Evolutionary conservation across 2,888 invertebrate genomes (phyloP).

Genomic region (Mesoligia furuncula): DNA sequence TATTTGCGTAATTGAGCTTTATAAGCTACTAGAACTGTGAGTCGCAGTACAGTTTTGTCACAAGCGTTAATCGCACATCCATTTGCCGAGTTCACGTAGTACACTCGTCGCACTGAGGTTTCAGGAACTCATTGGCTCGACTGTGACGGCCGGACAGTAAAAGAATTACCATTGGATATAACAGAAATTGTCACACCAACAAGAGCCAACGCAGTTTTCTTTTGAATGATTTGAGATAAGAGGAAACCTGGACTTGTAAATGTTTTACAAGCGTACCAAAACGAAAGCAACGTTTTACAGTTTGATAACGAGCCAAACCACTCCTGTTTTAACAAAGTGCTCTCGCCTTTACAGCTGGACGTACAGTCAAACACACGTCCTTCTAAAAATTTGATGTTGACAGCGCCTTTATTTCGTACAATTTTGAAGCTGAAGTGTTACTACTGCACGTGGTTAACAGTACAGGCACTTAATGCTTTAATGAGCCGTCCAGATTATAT

Average conservation of each 20-base stretch:
- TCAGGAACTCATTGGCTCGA: neutral
- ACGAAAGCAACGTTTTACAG: constrained; percentile 39
- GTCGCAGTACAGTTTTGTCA: too few relatives aligned
- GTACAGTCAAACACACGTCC: constrained; percentile 28
- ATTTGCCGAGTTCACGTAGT: too few relatives aligned
- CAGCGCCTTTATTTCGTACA: neutral
- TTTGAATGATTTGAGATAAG: neutral
- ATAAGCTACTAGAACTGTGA: too few relatives aligned
- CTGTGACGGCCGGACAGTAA: neutral
- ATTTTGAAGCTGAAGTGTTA: constrained; percentile 2
- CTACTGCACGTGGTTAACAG: constrained; percentile 1
- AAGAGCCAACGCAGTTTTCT: neutral
- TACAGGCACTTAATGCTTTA: constrained; percentile 63
- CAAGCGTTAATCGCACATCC: too few relatives aligned
- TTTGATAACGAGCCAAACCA: constrained; percentile 64
- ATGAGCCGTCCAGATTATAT: constrained; percentile 63
- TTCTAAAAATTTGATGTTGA: neutral
- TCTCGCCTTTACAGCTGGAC: constrained; percentile 58
- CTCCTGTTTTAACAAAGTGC: constrained; percentile 62
- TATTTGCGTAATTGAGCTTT: too few relatives aligned
- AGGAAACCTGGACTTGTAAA: neutral
- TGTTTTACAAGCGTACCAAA: constrained; percentile 3
- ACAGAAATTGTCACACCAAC: neutral
- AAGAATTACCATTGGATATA: too few relatives aligned
- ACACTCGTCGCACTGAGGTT: too few relatives aligned